Base-by-base conservation (phyloP, 2,888 invertebrate genomes). In the Nowickia ferox region DNA sequence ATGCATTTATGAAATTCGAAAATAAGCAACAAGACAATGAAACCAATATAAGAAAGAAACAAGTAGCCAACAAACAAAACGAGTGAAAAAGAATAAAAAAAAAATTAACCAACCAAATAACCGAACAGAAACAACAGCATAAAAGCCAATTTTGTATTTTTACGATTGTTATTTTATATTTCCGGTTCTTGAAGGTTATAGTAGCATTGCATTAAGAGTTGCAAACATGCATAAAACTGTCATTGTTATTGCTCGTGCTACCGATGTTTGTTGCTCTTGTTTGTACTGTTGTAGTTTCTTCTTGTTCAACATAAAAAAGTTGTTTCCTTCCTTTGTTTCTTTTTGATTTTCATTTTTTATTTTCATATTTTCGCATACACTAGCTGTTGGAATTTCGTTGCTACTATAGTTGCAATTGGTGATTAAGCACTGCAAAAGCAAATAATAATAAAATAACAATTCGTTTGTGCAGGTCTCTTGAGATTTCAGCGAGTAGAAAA, bases 121-220 rank as follows among this genome's bases (percentile, higher is more conserved):
- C 83, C 78, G 68, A 79, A 79, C 46, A 74, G 22, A 74, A 86
- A 84, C 86, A 88, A 85, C 86, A 82, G 84, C 87, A 88, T 88
- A 88, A 88, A 88, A 88, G 86, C 88, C 88, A 89, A 88, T 88
- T 88, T 88, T 88, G 87, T 83, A 83, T 86, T 87, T 88, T 88
- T 89, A 87, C 86, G 88, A 88, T 88, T 87, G 84, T 88, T 88
- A 88, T 88, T 89, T 89, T 89, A 88, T 88, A 88, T 88, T 89
- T 89, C 89, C 89, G 88, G 84, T 87, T 88, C 88, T 88, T 87
- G 88, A 88, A 87, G 87, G 87, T 87, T 88, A 86, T 84, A 87
- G 88, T 87, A 86, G 79, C 69, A 66, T 76, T 59, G 75, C 87
- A 86, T 87, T 87, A 88, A 87, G 76, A 87, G 84, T 87, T 87